Evolutionary conservation across 2,797 vertebrate species (phyloP), one percentile per base, ranked within the genome.

Genomic region (Lophius americanus): DNA sequence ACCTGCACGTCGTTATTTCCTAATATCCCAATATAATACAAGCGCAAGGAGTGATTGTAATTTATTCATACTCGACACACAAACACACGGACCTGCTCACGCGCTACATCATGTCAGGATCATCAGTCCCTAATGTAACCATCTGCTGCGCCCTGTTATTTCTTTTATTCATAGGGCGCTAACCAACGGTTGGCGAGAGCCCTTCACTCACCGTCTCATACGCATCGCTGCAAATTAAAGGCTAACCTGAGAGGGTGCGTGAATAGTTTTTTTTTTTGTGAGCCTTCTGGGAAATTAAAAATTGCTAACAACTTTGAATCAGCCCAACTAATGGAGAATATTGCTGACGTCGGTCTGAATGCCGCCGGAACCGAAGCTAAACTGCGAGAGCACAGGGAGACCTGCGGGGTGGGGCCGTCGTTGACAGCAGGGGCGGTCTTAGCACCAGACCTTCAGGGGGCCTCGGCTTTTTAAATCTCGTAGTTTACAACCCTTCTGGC

Each of bases 201-300:
- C 89, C 84, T 76, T 87, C 82, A 75, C 82, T 91, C 79, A 75
- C 83, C 80, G 84, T 86, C 85, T 85, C 88, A 82, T 83, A 92
- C 89, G 88, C 83, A 91, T 92, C 91, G 91, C 82, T 83, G 85
- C 86, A 93, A 92, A 94, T 94, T 93, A 94, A 93, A 91, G 91
- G 91, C 87, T 91, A 91, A 92, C 90, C 91, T 92, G 87, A 85
- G 87, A 91, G 87, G 81, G 84, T 88, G 87, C 81, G 83, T 76
- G 82, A 85, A 88, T 85, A 79, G 84, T 89, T 86, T 70, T 23
- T 23, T 23, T 23, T 87, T 89, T 84, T 84, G 85, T 84, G 79
- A 66, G 81, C 85, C 90, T 90, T 75, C 91, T 89, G 90, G 90
- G 92, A 92, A 93, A 93, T 92, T 89, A 92, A 92, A 88, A 93